Percentiles rank a stretch among this genome's conserved stretches.
Evolutionary conservation across 2,797 vertebrate species (phyloP).

Genomic region (Jordanella pulchra): DNA sequence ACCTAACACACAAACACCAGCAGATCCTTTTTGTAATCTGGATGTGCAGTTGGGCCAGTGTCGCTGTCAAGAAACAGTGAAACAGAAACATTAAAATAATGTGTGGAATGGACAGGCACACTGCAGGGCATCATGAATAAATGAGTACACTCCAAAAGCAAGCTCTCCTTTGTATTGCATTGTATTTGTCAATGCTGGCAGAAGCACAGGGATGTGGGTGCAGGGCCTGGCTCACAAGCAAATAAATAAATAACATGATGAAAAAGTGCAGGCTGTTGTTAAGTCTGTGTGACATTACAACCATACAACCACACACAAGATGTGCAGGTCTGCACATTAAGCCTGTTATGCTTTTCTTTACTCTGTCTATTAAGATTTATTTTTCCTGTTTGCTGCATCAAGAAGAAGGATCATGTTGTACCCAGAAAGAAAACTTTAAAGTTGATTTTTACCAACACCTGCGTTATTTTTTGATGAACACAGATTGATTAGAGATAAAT

Average conservation of each 20-base stretch:
- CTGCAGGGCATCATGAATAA: slow-evolving; percentile 80
- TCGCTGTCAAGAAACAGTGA: slow-evolving; percentile 56
- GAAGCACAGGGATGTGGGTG: slow-evolving; percentile 44
- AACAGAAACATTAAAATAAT: slow-evolving; percentile 75
- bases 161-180: slow-evolving; percentile 61
- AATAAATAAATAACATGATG: slow-evolving; percentile 69
- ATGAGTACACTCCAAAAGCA: slow-evolving; percentile 66
- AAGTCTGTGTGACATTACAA: slow-evolving; percentile 47
- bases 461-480: slow-evolving; percentile 68
- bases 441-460: slow-evolving; percentile 11
- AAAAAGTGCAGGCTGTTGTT: slow-evolving; percentile 65
- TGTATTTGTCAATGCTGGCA: slow-evolving; percentile 70
- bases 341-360: slow-evolving; percentile 28
- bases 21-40: slow-evolving; percentile 32
- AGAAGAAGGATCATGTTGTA: slow-evolving; percentile 31
- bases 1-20: slow-evolving; percentile 7
- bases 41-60: slow-evolving; percentile 56
- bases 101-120: slow-evolving; percentile 71
- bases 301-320: slow-evolving; percentile 14
- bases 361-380: slow-evolving; percentile 13
- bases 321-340: slow-evolving; percentile 29
- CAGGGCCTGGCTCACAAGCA: slow-evolving; percentile 51
- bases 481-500: slow-evolving; percentile 70
- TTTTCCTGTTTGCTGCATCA: slow-evolving; percentile 14
- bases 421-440: slow-evolving; percentile 40